phyloP scores from a whole-genome alignment of 2,888 invertebrate species.

The Dendrolimus pini region DNA sequence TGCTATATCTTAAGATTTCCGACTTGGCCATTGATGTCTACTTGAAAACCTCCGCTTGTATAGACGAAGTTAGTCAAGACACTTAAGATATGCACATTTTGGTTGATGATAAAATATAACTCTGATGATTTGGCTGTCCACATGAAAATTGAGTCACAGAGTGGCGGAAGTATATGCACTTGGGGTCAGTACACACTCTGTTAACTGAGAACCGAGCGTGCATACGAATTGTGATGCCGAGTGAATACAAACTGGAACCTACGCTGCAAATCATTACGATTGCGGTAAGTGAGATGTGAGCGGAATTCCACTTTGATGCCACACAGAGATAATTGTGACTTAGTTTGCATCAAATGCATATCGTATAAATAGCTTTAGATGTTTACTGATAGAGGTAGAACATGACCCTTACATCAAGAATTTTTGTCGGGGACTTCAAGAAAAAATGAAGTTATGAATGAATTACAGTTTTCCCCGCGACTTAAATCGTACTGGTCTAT shows the following conservation, averaged over 20 bases:
- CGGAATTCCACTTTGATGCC: constrained; percentile 56
- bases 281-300: constrained; percentile 70
- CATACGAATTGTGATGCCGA: constrained; percentile 46
- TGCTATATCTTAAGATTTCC: no score
- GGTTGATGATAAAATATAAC: no score
- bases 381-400: constrained; percentile 14
- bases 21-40: no score
- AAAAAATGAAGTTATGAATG: no score
- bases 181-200: constrained; percentile 30
- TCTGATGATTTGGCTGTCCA: no score
- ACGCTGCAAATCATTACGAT: constrained; percentile 69
- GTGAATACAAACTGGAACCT: constrained; percentile 66
- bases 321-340: constrained; percentile 54
- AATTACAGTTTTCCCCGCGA: no score
- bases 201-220: constrained; percentile 32
- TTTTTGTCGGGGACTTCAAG: no score
- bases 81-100: no score
- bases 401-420: no score
- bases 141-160: not conserved
- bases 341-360: constrained; percentile 36
- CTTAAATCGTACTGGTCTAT: no score
- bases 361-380: constrained; percentile 13
- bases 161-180: constrained; percentile 60
- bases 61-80: no score
- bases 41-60: no score